These are phyloP conservation scores for Drosophila littoralis DNA, from an alignment of 1,140 invertebrate species.

Conservation along the genomic window DNA sequence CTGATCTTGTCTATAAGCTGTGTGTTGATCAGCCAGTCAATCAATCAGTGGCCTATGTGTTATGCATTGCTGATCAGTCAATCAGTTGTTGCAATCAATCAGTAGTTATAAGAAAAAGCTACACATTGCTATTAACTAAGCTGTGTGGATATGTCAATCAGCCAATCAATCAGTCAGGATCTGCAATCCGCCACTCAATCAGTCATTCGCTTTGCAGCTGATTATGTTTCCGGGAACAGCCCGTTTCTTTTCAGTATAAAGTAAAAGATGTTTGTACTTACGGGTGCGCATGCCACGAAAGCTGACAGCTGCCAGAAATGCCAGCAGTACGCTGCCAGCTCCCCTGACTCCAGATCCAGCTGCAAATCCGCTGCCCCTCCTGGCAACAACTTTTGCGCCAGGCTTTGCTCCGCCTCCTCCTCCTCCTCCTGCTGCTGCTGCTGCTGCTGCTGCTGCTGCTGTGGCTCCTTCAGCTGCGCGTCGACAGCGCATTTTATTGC, in stretches of 20 bases:
- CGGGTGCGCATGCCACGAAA: conserved; percentile 70
- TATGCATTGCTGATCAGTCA: no score
- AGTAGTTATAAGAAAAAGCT: no score
- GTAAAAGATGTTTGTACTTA: conserved; percentile 77
- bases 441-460: conserved; percentile 31
- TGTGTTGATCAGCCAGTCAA: no score
- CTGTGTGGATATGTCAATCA: no score
- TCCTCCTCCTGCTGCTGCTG: conserved; percentile 2
- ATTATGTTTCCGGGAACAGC: conserved; percentile 18
- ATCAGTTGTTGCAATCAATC: no score
- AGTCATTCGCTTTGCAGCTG: neutral
- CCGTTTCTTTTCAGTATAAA: conserved; percentile 25
- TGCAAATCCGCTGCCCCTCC: conserved; percentile 30
- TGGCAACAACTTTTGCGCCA: conserved; percentile 26
- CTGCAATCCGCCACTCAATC: neutral
- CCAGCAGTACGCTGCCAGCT: conserved; percentile 63
- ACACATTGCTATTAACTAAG: no score
- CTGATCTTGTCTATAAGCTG: no score
- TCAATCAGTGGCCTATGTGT: no score
- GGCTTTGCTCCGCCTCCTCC: conserved; percentile 3
- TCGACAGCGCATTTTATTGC: conserved; percentile 74
- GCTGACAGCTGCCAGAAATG: conserved; percentile 81
- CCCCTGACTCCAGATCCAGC: conserved; percentile 34
- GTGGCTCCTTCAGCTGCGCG: conserved; percentile 27
- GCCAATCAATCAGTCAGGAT: neutral